Evolutionary conservation across 2,888 invertebrate species (phyloP).

Genomic region (Apamea epomidion): DNA sequence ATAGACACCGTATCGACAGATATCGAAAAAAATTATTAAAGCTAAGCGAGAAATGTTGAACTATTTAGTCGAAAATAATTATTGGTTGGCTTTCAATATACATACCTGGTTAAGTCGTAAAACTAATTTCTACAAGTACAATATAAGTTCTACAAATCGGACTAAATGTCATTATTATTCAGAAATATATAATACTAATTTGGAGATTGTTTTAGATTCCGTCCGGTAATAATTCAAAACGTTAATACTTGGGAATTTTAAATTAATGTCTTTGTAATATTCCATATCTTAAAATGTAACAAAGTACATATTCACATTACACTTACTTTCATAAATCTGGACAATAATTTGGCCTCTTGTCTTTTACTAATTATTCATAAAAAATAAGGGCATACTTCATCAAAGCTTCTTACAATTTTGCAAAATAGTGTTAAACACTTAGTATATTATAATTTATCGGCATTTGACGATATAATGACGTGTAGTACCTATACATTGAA

Average conservation of each 20-base stretch:
- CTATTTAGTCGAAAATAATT: background rate
- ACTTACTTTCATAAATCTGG: conserved; percentile 74
- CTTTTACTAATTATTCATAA: conserved; percentile 79
- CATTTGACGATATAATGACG: conserved; percentile 38
- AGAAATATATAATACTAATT: conserved; percentile 31
- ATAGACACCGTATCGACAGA: background rate
- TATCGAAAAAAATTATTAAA: background rate
- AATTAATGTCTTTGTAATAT: conserved; percentile 54
- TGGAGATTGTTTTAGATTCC: conserved; percentile 24
- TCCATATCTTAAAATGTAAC: conserved; percentile 62
- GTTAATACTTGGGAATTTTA: conserved; percentile 46
- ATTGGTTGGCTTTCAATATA: conserved; percentile 1
- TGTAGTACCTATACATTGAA: conserved; percentile 48
- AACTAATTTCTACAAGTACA: conserved; percentile 9
- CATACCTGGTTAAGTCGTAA: background rate
- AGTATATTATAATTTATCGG: conserved; percentile 29
- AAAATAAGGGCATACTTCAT: conserved; percentile 76
- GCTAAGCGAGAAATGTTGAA: background rate
- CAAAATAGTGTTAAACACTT: conserved; percentile 70
- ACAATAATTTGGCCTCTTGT: conserved; percentile 90
- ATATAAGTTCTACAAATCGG: conserved; percentile 1
- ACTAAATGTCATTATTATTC: conserved; percentile 23
- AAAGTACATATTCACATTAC: conserved; percentile 54
- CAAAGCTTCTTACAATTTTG: conserved; percentile 74
- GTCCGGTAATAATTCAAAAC: conserved; percentile 29